Evolutionary conservation across 2,888 invertebrate genomes (phyloP).

Genomic region (Mesoligia furuncula): DNA sequence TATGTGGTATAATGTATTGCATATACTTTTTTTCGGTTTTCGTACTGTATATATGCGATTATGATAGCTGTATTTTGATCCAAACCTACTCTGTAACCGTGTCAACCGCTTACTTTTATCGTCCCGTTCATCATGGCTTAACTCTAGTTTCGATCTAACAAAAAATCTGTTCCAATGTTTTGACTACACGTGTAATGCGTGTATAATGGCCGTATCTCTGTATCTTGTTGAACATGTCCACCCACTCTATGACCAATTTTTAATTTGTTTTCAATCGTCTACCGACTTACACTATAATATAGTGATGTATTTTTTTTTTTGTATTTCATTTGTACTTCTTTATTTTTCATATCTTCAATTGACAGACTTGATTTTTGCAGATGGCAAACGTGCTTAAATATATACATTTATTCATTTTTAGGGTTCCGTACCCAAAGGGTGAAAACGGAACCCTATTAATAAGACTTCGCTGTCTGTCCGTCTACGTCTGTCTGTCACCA

Average conservation of each 20-base stretch:
- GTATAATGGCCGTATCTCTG: conserved; percentile 32
- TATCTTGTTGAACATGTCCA: conserved; percentile 49
- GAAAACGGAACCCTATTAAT: too few relatives aligned
- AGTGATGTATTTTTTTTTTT: conserved; percentile 13
- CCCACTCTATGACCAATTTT: conserved; percentile 49
- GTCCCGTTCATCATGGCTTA: conserved; percentile 6
- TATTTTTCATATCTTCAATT: not conserved
- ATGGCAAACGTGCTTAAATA: not conserved
- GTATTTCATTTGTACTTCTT: not conserved
- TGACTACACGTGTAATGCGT: conserved; percentile 22
- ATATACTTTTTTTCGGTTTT: too few relatives aligned
- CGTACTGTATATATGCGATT: conserved; percentile 1
- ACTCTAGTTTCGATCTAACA: conserved; percentile 13
- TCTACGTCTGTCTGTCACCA: too few relatives aligned
- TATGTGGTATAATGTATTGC: too few relatives aligned
- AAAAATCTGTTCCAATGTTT: conserved; percentile 38
- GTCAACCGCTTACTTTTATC: conserved; percentile 49
- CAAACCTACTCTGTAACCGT: conserved; percentile 48
- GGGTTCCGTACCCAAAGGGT: too few relatives aligned
- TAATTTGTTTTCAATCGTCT: conserved; percentile 38
- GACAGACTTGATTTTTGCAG: not conserved
- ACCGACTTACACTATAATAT: conserved; percentile 28
- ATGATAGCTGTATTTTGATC: conserved; percentile 32
- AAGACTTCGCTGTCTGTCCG: too few relatives aligned
- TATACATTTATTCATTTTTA: too few relatives aligned